Conservation (phyloP, 1,140 invertebrate species). For the Leucophenga varia region DNA sequence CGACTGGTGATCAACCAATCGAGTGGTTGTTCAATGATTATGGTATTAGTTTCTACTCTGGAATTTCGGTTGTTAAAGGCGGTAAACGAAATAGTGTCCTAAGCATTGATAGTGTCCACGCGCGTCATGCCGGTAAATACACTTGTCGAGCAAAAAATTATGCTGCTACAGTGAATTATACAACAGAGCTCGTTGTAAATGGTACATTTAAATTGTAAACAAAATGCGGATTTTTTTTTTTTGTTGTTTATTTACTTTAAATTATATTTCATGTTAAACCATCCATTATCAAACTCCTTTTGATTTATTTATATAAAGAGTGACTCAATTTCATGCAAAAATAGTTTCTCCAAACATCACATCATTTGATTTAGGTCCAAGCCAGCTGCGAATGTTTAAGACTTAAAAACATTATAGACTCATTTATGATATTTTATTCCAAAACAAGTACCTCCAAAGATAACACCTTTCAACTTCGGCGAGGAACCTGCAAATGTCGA, state of each 20-base stretch:
- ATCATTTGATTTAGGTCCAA: no score
- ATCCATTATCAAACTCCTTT: no score
- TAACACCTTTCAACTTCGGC: conserved; percentile 75
- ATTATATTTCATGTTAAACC: background rate
- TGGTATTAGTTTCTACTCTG: conserved; percentile 62
- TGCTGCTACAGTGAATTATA: conserved; percentile 70
- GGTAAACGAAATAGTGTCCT: conserved; percentile 75
- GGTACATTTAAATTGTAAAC: conserved; percentile 57
- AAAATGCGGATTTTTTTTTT: background rate
- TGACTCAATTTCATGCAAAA: background rate
- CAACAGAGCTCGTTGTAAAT: conserved; percentile 70
- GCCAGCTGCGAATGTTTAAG: no score
- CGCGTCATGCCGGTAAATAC: conserved; percentile 75
- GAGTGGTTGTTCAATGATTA: conserved; percentile 74
- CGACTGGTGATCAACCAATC: conserved; percentile 75
- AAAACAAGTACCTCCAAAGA: conserved; percentile 70
- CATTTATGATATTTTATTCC: background rate
- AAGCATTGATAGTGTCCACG: conserved; percentile 72
- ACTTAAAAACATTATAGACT: background rate
- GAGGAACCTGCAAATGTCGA: conserved; percentile 79
- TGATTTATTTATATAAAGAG: no score
- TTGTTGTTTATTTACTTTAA: background rate
- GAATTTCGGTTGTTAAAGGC: conserved; percentile 71
- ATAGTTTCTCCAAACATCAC: background rate
- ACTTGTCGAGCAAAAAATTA: conserved; percentile 75